These are phyloP conservation scores for Agriotes lineatus DNA, from an alignment of 2,888 invertebrate species.

Conservation along the genomic window DNA sequence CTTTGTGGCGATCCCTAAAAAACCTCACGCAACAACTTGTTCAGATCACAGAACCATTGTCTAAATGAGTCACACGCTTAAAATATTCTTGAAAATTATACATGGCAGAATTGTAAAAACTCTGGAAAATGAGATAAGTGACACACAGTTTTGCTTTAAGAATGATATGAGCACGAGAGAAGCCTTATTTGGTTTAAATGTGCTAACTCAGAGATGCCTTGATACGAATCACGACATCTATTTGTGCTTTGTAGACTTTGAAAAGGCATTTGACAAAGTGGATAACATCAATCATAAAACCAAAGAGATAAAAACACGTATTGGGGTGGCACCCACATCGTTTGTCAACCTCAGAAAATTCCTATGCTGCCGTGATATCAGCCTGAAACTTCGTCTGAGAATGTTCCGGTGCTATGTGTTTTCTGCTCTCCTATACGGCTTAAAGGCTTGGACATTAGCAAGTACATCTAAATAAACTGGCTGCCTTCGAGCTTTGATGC, in stretches of 20 bases:
- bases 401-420: not conserved
- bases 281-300: not conserved
- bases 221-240: not conserved
- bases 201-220: not conserved
- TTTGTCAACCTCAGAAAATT: not conserved
- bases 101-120: conserved; percentile 8
- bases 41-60: not conserved
- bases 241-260: not conserved
- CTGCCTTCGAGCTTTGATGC: too few relatives aligned
- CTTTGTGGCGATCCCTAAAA: conserved; percentile 6
- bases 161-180: conserved; percentile 2
- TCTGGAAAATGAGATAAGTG: not conserved
- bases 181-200: not conserved
- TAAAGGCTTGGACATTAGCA: too few relatives aligned
- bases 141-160: not conserved
- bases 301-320: conserved; percentile 6
- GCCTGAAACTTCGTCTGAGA: not conserved
- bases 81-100: conserved; percentile 4
- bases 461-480: too few relatives aligned
- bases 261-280: not conserved
- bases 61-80: conserved; percentile 8
- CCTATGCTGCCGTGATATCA: not conserved
- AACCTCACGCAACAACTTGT: conserved; percentile 11
- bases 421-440: not conserved
- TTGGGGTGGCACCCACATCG: not conserved